These are phyloP conservation scores for Ctenoplectra terminalis DNA, from an alignment of 1,140 invertebrate species.

Conservation along the genomic window DNA sequence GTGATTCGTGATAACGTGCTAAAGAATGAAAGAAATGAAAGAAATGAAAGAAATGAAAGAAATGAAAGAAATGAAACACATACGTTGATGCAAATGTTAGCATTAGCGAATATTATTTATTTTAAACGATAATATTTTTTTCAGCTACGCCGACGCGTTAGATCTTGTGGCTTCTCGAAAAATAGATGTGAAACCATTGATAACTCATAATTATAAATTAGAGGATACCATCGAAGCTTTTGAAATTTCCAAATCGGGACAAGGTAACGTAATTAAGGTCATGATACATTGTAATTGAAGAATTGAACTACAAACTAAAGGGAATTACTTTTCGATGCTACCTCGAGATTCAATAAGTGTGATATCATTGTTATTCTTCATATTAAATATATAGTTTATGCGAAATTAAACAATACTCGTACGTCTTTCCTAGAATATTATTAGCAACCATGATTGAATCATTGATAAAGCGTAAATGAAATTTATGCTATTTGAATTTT, in stretches of 20 bases:
- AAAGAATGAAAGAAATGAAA: too few relatives aligned
- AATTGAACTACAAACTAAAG: neutral
- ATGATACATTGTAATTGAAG: constrained; percentile 91
- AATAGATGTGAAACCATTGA: constrained; percentile 93
- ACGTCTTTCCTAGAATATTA: neutral
- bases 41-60: too few relatives aligned
- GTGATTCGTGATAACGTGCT: too few relatives aligned
- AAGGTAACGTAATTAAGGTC: constrained; percentile 93
- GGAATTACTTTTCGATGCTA: neutral
- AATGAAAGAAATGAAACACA: too few relatives aligned
- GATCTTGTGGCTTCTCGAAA: constrained; percentile 92
- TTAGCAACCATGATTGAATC: neutral
- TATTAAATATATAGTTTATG: too few relatives aligned
- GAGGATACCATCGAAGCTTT: constrained; percentile 94
- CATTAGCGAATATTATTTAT: too few relatives aligned
- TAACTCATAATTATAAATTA: constrained; percentile 95
- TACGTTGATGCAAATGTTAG: too few relatives aligned
- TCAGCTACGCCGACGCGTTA: constrained; percentile 93
- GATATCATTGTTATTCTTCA: neutral
- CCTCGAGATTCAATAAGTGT: neutral
- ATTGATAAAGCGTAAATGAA: neutral
- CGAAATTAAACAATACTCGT: neutral
- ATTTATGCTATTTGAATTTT: neutral
- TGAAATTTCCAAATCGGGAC: constrained; percentile 89
- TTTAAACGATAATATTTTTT: constrained; percentile 54